Base-by-base conservation (phyloP, 2,888 invertebrate genomes). In the Panorpa germanica region DNA sequence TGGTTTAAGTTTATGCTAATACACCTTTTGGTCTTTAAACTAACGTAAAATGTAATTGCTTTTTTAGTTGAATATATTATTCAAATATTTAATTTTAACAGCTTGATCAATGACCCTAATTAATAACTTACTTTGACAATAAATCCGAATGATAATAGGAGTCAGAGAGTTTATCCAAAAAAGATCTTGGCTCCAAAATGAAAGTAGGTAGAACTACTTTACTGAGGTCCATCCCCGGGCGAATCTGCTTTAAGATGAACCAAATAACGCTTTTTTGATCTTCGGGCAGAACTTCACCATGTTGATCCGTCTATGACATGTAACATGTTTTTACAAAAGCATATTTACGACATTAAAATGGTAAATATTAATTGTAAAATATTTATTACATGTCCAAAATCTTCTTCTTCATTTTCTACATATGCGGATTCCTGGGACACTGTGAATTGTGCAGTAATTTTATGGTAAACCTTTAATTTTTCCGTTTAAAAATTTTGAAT, bases 191-290 rank as follows among this genome's bases (percentile, higher is more conserved):
- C 49, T 93, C 91, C 40, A 93, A 56, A 33, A 93, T 91, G 50
- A 91, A 91, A 1, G 91, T 91, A 1, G 91, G 91, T 39, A 93
- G 58, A 9, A 90, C 88, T 25, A 93, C 82, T 39, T 53, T 54
- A 40, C 68, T 61, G 17, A 93, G 59, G 58, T 93, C 93, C 93
- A 93, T 93, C 27, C 93, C 93, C 1, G 91, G 90, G 10, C 90
- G 66, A 19, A 90, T 85, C 64, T 93, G 93, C 55, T 93, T 93
- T 45, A 93, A 65, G 21, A 93, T 63, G 48, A 80, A 82, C 91
- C 93, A 93, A 42, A 93, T 76, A 24, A 93, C 61, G 11, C 86
- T 86, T 53, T 90, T 91, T 58, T 93, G 88, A 52, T 93, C 91
- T 33, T 93, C 91, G 1, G 78, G 83, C 13, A 93, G 68, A 47